phyloP scores from a whole-genome alignment of 2,113 vertebrate species.

The Pyxicephalus adspersus region DNA sequence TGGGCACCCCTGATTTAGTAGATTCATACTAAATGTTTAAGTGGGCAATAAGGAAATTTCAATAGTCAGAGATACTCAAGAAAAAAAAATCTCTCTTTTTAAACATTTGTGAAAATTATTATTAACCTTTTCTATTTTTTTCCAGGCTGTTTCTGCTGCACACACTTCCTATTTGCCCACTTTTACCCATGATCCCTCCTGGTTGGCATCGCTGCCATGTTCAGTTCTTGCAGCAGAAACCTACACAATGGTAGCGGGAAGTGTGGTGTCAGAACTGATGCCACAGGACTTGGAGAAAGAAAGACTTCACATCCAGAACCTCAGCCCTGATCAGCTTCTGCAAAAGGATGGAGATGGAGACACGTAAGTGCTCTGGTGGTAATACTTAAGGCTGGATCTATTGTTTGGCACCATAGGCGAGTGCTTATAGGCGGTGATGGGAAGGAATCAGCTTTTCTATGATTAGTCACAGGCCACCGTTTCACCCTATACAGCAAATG shows the following conservation, averaged over 20 bases:
- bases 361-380: conserved; percentile 71
- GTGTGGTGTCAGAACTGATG: conserved; percentile 66
- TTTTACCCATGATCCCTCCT: conserved; percentile 49
- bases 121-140: background rate
- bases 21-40: no score
- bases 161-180: background rate
- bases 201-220: conserved; percentile 52
- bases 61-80: no score
- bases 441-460: no score
- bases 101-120: no score
- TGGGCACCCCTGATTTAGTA: no score
- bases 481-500: no score
- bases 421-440: no score
- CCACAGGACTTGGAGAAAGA: conserved; percentile 72
- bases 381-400: background rate
- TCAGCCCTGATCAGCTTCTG: conserved; percentile 76
- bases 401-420: no score
- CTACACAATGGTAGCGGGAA: conserved; percentile 45
- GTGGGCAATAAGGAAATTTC: no score
- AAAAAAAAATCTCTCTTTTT: no score
- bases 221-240: conserved; percentile 23
- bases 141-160: background rate
- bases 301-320: conserved; percentile 69
- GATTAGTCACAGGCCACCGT: no score
- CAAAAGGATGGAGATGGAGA: conserved; percentile 88